Percentiles rank a stretch among this genome's conserved stretches.
These are phyloP conservation scores for Ailurus styani DNA, from an alignment of 2,113 vertebrate species.

Conservation along the genomic window DNA sequence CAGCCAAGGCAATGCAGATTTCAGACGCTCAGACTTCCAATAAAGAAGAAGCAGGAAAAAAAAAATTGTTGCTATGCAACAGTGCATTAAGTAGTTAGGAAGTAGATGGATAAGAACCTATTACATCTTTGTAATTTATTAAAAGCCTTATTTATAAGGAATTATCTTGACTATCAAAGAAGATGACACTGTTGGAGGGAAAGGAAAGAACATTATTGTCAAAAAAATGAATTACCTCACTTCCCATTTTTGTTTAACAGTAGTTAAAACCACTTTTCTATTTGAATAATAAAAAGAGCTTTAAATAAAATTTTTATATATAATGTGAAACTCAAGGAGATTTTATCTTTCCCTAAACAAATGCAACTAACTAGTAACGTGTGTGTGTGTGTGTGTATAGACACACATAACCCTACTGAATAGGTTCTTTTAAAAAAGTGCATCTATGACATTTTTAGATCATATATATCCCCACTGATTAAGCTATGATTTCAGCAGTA, in stretches of 20 bases:
- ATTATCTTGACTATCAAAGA: conserved; percentile 27
- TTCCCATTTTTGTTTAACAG: neutral
- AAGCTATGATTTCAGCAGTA: neutral
- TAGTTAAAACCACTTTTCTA: conserved; percentile 31
- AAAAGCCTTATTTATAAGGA: conserved; percentile 53
- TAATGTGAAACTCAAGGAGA: conserved; percentile 40
- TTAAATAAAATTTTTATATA: conserved; percentile 58
- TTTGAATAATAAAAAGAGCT: conserved; percentile 27
- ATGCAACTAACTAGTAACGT: neutral
- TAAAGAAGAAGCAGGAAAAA: conserved; percentile 63
- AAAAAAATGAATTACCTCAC: neutral
- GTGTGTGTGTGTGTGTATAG: neutral
- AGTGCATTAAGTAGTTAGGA: conserved; percentile 37
- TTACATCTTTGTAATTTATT: conserved; percentile 52
- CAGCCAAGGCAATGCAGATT: conserved; percentile 80
- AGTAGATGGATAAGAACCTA: neutral
- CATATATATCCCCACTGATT: neutral
- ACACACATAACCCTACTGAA: neutral
- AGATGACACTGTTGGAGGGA: conserved; percentile 5
- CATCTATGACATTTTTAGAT: neutral
- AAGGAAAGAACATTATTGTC: conserved; percentile 26
- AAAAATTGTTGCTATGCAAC: conserved; percentile 56
- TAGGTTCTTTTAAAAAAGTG: neutral
- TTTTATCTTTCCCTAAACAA: neutral
- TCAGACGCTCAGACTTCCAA: conserved; percentile 79